Evolutionary conservation across 2,113 vertebrate genomes (phyloP).

Genomic region (Picathartes gymnocephalus): DNA sequence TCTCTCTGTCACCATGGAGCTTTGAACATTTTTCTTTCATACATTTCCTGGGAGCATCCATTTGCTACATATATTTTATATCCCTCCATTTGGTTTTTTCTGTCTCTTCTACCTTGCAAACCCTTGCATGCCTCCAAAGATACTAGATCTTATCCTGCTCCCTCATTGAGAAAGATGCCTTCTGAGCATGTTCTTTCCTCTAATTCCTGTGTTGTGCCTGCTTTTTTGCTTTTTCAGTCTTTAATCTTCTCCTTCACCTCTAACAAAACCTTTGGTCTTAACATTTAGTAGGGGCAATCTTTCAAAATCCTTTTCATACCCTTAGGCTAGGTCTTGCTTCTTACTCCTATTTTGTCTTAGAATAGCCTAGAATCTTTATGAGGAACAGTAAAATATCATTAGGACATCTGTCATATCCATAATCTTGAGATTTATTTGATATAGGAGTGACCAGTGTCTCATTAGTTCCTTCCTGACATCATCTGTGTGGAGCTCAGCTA

Average conservation of each 20-base stretch:
- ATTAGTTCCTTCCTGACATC: background rate
- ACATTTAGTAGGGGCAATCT: background rate
- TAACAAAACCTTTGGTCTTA: background rate
- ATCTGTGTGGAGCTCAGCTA: background rate
- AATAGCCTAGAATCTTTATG: background rate
- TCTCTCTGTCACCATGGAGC: background rate
- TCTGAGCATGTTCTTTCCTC: background rate
- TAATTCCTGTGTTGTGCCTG: background rate
- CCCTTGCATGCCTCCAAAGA: background rate
- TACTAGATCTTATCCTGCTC: background rate
- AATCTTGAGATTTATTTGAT: background rate
- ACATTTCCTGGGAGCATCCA: background rate
- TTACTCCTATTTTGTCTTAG: background rate
- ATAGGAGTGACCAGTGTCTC: background rate
- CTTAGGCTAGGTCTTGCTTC: background rate
- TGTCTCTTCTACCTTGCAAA: background rate
- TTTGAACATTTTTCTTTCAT: background rate
- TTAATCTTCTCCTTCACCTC: background rate
- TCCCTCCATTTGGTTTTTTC: background rate
- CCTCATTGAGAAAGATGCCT: background rate
- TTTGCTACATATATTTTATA: background rate
- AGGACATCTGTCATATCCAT: background rate
- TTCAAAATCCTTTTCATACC: background rate
- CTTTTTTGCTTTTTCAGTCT: background rate
- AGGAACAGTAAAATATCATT: background rate